These are phyloP conservation scores for Bombus superbus DNA, from an alignment of 1,140 invertebrate species.

Conservation along the genomic window DNA sequence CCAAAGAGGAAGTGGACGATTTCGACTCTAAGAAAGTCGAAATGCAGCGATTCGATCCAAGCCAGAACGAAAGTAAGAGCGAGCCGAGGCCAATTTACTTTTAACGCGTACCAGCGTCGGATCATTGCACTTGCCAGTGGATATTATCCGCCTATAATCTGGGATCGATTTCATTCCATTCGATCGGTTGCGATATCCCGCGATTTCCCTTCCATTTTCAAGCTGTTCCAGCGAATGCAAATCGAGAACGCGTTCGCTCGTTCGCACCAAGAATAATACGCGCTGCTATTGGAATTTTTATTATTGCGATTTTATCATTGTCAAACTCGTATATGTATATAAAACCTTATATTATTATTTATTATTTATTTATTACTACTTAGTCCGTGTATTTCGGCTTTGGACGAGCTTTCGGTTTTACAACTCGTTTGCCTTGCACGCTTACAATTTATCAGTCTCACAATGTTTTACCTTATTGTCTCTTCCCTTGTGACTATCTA, in stretches of 20 bases:
- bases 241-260: background rate
- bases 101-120: constrained; percentile 19
- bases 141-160: constrained; percentile 28
- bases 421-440: too few relatives aligned
- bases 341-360: too few relatives aligned
- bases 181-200: constrained; percentile 36
- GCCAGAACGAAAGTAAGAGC: constrained; percentile 70
- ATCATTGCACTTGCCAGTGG: constrained; percentile 17
- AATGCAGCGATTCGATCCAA: background rate
- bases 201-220: constrained; percentile 39
- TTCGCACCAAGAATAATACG: background rate
- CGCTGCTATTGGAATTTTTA: background rate
- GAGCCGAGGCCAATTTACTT: constrained; percentile 64
- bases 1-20: constrained; percentile 1
- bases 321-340: too few relatives aligned
- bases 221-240: background rate
- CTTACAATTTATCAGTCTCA: too few relatives aligned
- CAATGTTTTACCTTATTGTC: too few relatives aligned
- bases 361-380: too few relatives aligned
- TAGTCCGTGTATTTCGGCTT: too few relatives aligned
- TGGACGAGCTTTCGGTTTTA: too few relatives aligned
- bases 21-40: constrained; percentile 17
- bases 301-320: background rate
- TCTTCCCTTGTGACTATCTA: too few relatives aligned
- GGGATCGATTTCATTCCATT: constrained; percentile 29